Percentiles rank a stretch among this genome's conserved stretches.
Conservation (phyloP, 2,888 invertebrate species). For the Dione vanillae region DNA sequence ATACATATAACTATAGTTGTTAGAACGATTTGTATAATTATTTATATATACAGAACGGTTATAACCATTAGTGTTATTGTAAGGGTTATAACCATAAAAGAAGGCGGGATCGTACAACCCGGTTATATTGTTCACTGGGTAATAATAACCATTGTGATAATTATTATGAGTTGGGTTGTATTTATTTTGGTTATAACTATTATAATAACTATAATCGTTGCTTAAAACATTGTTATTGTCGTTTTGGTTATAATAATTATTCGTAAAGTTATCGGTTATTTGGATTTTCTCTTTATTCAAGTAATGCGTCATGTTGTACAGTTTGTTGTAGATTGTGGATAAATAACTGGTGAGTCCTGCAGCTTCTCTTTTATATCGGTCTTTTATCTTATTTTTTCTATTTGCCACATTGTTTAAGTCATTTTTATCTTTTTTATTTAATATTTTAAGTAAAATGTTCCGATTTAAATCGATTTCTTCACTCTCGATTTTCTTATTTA, state of each 20-base stretch:
- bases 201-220: constrained; percentile 5
- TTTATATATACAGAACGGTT: too few relatives aligned
- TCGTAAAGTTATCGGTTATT: constrained; percentile 10
- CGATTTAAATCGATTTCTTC: not conserved
- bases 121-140: constrained; percentile 1
- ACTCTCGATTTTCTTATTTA: not conserved
- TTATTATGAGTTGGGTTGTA: not conserved
- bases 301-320: constrained; percentile 14
- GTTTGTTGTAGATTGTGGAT: constrained; percentile 14
- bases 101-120: constrained; percentile 27
- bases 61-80: constrained; percentile 7
- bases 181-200: constrained; percentile 1
- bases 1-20: not conserved
- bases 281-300: not conserved
- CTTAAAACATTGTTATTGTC: constrained; percentile 11
- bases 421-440: not conserved
- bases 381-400: not conserved
- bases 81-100: constrained; percentile 14
- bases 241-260: not conserved
- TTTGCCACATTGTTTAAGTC: constrained; percentile 3
- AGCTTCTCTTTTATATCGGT: constrained; percentile 14
- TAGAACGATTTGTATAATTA: not conserved
- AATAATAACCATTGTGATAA: constrained; percentile 16
- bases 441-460: not conserved
- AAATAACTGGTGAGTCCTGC: constrained; percentile 7